Percentiles rank a stretch among this genome's conserved stretches.
These are phyloP conservation scores for Platalea minor DNA, from an alignment of 2,797 vertebrate species.

Conservation along the genomic window DNA sequence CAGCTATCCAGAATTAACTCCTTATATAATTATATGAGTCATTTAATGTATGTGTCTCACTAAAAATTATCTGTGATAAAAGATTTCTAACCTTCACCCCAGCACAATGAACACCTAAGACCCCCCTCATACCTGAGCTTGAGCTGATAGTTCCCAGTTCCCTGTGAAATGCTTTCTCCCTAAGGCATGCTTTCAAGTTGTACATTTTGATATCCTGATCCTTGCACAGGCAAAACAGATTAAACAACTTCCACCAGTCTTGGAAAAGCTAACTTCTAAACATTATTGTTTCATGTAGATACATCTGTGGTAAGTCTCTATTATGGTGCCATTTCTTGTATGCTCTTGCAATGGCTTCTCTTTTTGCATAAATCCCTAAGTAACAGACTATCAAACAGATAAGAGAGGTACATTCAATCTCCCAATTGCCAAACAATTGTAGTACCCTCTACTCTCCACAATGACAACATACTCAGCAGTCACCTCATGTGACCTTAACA, in stretches of 20 bases:
- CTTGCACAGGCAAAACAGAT: background rate
- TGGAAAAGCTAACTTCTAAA: background rate
- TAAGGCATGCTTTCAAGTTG: background rate
- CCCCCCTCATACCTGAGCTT: background rate
- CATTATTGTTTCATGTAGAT: background rate
- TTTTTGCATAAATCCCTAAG: background rate
- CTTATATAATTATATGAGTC: background rate
- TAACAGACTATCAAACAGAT: background rate
- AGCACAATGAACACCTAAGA: background rate
- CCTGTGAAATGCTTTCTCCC: background rate
- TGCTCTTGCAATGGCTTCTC: background rate
- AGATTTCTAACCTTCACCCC: background rate
- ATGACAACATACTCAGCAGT: background rate
- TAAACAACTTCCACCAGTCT: background rate
- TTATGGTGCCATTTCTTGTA: background rate
- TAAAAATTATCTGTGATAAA: background rate
- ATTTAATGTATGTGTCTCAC: background rate
- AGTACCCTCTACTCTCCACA: background rate
- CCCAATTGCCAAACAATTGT: background rate
- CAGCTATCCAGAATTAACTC: background rate
- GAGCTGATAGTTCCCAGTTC: background rate
- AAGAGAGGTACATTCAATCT: background rate
- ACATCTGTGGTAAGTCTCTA: background rate
- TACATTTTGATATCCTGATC: background rate
- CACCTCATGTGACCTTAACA: background rate